Evolutionary conservation across 2,888 invertebrate genomes (phyloP), one percentile per base, ranked within the genome.

Genomic region (Heliconius aoede): DNA sequence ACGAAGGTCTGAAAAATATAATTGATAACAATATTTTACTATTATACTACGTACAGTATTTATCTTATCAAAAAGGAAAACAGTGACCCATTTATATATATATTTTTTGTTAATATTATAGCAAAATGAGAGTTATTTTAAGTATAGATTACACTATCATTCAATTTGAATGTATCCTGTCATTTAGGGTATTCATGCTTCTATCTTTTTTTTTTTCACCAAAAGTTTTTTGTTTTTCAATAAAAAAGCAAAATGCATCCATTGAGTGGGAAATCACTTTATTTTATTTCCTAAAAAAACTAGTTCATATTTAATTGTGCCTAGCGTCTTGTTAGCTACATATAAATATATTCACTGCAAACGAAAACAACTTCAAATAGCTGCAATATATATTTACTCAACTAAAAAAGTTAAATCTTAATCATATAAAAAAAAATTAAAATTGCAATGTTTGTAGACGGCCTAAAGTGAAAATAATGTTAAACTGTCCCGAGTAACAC

Each of bases 401-500:
- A 18, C 18, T 40, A 4, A 1, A 46, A 5, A 18, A 46, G 1
- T 46, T 15, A 46, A 46, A 18, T 46, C 15, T 18, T 5, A 46
- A 4, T 40, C 40, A 18, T 46, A 18, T 21, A 21, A 4, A 30
- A 30, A 24, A 30, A 18, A 8, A 40, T 15, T 46, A 74, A 36
- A 64, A 62, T 30, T 30, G 76, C 51, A 30, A 36, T 36, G 74
- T 78, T 46, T 72, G 73, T 36, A 51, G 46, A 40, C 36, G 15
- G 24, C 76, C 68, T 78, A 58, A 72, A 72, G n/a, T 58, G 46
- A 64, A 69, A 78, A 78, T 75, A 58, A 73, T 78, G 73, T 76
- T 77, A 62, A 75, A 72, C 40, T 69, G 78, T 76, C 72, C 64
- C 18, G 46, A 46, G 46, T 46, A 46, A 60, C 78, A 79, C 58